Conservation (phyloP, 2,888 invertebrate species). For the Norana najaformis region DNA sequence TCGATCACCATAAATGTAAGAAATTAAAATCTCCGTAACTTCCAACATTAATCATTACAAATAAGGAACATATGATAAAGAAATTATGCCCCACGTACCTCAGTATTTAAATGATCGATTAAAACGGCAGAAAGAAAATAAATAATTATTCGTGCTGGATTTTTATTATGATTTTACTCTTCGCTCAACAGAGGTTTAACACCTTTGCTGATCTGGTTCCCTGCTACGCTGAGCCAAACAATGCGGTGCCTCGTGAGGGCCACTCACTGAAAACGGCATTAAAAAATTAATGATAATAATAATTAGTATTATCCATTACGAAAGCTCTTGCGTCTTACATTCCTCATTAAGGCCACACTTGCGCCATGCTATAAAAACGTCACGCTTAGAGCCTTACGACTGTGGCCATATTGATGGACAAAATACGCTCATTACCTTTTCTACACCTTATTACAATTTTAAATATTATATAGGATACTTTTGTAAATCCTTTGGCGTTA, state of each 20-base stretch:
- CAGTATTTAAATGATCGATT: neutral
- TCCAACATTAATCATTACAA: neutral
- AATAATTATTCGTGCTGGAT: neutral
- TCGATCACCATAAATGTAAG: neutral
- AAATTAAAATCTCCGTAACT: neutral
- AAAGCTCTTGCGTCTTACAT: too few relatives aligned
- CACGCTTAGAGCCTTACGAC: too few relatives aligned
- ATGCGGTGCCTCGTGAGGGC: neutral
- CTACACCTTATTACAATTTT: too few relatives aligned
- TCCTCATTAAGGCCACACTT: too few relatives aligned
- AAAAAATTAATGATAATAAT: too few relatives aligned
- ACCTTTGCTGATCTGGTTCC: neutral
- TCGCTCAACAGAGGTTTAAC: neutral
- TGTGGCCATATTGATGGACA: too few relatives aligned
- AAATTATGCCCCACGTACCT: neutral
- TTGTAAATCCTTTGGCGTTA: too few relatives aligned
- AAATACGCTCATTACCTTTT: too few relatives aligned
- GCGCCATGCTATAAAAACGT: too few relatives aligned
- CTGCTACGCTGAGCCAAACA: neutral
- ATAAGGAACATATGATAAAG: neutral
- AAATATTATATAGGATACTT: too few relatives aligned
- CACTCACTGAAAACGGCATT: too few relatives aligned
- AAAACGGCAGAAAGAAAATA: neutral
- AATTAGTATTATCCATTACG: too few relatives aligned
- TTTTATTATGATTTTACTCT: conserved; percentile 4